Evolutionary conservation across 1,140 invertebrate species (phyloP), one percentile per base, ranked within the genome.

Genomic region (Bombyx mori): DNA sequence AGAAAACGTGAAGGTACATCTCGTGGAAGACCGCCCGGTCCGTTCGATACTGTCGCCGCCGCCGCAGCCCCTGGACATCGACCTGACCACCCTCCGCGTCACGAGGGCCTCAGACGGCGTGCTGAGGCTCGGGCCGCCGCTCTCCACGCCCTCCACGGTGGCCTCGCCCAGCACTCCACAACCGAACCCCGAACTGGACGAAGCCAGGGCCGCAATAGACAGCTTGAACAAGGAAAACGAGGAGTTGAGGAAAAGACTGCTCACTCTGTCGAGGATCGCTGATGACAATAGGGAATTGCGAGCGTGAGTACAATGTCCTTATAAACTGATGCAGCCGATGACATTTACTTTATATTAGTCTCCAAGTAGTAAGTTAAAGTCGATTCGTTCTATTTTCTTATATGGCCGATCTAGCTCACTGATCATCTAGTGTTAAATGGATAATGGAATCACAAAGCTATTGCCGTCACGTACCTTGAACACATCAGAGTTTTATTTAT

Each of bases 41-140:
- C 91, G 90, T 44, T 95, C 94, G 69, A 94, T 95, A 67, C 94
- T 93, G n/a, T 94, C 94, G 3, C 94, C 94, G 6, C 93, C 94
- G 0, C 91, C 94, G 2, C 88, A 94, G 52, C 95, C 96, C 1
- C 89, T 96, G n/a, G 92, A 95, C 88, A 68, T 97, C 45, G 90
- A 90, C 60, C 91, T 97, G 26, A 90, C 92, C 8, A 90, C 91
- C 35, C 82, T 97, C 45, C 90, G 89, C 18, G 88, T 97, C 62
- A 88, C 82, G 9, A 88, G 95, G 59, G 92, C 92, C 59, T 79
- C 79, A 9, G 89, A 90, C 57, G 96, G 96, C 5, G 84, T 95
- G 1, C 91, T 97, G 47, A 89, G 92, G 59, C 90, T 97, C 26
- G 91, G 93, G 57, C 93, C 93, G 43, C 67, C 86, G 44, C 70